Percentiles rank a stretch among this genome's conserved stretches.
Evolutionary conservation across 2,888 invertebrate genomes (phyloP).

Genomic region (Litoditis marina): DNA sequence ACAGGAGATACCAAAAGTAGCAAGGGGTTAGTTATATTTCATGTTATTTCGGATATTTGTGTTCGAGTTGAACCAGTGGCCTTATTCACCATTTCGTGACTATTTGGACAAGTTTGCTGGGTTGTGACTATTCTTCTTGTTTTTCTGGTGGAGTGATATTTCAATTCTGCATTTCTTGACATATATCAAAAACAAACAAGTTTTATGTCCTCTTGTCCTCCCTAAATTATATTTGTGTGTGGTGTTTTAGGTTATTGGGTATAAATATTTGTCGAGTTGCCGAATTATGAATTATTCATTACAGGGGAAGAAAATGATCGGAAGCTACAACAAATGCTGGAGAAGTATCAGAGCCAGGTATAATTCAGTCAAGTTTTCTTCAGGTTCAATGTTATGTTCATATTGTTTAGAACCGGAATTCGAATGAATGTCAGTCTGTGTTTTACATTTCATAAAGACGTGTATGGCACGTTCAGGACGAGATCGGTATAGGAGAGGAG

Average conservation of each 20-base stretch:
- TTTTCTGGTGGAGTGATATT: neutral
- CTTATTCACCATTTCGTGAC: neutral
- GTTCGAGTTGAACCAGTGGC: neutral
- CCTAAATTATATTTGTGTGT: too few relatives aligned
- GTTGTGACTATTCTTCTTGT: neutral
- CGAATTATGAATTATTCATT: neutral
- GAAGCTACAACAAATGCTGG: slow-evolving; percentile 54
- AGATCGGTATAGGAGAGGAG: too few relatives aligned
- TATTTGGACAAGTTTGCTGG: neutral
- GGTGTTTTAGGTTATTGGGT: neutral
- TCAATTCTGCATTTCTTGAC: neutral
- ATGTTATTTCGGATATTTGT: too few relatives aligned
- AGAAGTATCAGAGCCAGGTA: slow-evolving; percentile 53
- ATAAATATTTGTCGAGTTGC: neutral
- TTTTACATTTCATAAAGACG: too few relatives aligned
- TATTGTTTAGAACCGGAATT: too few relatives aligned
- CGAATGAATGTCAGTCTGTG: too few relatives aligned
- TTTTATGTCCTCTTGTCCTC: too few relatives aligned
- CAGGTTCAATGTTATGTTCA: too few relatives aligned
- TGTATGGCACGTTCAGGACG: too few relatives aligned
- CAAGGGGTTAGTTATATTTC: neutral
- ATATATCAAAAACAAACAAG: neutral
- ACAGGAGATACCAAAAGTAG: slow-evolving; percentile 2
- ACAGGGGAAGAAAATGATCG: slow-evolving; percentile 40
- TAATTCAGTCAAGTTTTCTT: slow-evolving; percentile 10